Percentiles rank a stretch among this genome's conserved stretches.
These are phyloP conservation scores for Lepidochitona cinerea DNA, from an alignment of 2,888 invertebrate species.

Conservation along the genomic window DNA sequence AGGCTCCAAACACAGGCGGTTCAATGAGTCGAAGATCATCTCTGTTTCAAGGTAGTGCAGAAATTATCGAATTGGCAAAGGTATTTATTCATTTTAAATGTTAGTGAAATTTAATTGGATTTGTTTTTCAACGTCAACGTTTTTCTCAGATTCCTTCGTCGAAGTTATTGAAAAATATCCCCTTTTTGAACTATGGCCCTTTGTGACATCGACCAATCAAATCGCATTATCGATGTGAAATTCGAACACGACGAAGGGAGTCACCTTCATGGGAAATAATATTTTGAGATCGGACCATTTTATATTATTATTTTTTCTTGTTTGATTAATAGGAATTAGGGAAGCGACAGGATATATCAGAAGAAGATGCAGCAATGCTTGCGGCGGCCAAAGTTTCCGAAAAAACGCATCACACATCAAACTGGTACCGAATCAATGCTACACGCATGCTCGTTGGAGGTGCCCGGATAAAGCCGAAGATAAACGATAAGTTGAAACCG, in stretches of 20 bases:
- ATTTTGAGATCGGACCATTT: too few relatives aligned
- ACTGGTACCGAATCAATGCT: slow-evolving; percentile 77
- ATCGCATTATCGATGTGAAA: too few relatives aligned
- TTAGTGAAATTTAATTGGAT: too few relatives aligned
- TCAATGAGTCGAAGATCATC: neutral
- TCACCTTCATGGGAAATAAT: too few relatives aligned
- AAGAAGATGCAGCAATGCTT: slow-evolving; percentile 74
- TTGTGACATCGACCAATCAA: too few relatives aligned
- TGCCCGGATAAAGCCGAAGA: slow-evolving; percentile 67
- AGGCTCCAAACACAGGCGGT: neutral
- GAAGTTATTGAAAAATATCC: too few relatives aligned
- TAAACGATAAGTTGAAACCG: slow-evolving; percentile 44
- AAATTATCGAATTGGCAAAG: slow-evolving; percentile 55
- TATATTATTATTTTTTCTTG: too few relatives aligned
- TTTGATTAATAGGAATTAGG: slow-evolving; percentile 32
- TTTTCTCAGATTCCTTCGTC: too few relatives aligned
- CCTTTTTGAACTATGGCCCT: too few relatives aligned
- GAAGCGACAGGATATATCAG: slow-evolving; percentile 71
- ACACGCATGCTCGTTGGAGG: slow-evolving; percentile 73
- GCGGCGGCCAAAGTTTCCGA: slow-evolving; percentile 74
- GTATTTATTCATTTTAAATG: too few relatives aligned
- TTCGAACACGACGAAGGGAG: too few relatives aligned
- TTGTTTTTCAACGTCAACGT: too few relatives aligned
- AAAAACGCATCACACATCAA: slow-evolving; percentile 73
- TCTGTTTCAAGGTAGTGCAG: slow-evolving; percentile 32